These are phyloP conservation scores for Anthrax anthrax DNA, from an alignment of 2,888 invertebrate genomes.

Conservation along the genomic window DNA sequence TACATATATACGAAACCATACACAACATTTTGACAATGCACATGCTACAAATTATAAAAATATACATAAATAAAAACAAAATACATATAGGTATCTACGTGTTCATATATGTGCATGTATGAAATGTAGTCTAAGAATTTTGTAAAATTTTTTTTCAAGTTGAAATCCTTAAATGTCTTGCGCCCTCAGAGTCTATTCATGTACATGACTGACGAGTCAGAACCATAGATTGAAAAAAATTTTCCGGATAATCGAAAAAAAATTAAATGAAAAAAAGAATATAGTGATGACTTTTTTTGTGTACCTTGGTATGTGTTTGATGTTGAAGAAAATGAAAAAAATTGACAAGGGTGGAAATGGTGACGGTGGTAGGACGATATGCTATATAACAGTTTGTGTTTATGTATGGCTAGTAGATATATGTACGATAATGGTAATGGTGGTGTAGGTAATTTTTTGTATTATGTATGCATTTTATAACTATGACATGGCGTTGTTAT, in stretches of 20 bases:
- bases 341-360: not conserved
- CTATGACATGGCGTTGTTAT: not conserved
- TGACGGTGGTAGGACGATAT: not conserved
- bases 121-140: conserved; percentile 4
- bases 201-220: not conserved
- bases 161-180: conserved; percentile 3
- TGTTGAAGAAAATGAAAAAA: not conserved
- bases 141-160: not conserved
- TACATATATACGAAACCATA: too few relatives aligned
- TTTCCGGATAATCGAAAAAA: not conserved
- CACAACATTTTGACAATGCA: too few relatives aligned
- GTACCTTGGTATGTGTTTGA: not conserved
- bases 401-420: not conserved
- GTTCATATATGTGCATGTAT: not conserved
- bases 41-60: too few relatives aligned
- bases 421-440: too few relatives aligned
- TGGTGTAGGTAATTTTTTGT: not conserved
- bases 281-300: not conserved
- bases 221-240: not conserved
- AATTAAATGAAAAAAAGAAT: not conserved
- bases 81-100: too few relatives aligned
- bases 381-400: too few relatives aligned
- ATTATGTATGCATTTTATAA: not conserved
- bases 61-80: too few relatives aligned
- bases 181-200: conserved; percentile 1